phyloP scores from a whole-genome alignment of 92 coral and sea anemone species.

The Phenganax stokvisi region DNA sequence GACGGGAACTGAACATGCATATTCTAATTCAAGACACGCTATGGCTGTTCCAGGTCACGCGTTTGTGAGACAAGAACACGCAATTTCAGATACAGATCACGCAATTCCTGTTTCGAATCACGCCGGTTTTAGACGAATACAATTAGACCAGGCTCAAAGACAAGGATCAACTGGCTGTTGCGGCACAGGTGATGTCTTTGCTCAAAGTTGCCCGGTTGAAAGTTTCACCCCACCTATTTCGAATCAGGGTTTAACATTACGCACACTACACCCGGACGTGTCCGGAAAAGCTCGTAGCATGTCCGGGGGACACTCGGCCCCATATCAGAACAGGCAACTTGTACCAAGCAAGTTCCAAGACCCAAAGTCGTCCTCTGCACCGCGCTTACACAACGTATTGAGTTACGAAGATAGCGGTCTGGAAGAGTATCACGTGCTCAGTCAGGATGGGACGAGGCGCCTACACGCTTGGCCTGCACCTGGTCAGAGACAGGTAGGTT shows the following conservation, averaged over 20 bases:
- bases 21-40: too few relatives aligned
- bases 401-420: background rate
- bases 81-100: background rate
- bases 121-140: background rate
- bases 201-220: constrained; percentile 6
- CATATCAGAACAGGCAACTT: background rate
- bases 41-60: constrained; percentile 5
- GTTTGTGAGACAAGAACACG: background rate
- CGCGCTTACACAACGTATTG: background rate
- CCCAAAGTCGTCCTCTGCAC: background rate
- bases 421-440: background rate
- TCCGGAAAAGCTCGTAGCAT: background rate
- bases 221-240: background rate
- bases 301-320: background rate
- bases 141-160: background rate
- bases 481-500: constrained; percentile 12
- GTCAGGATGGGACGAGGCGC: constrained; percentile 1
- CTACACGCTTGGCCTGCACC: background rate
- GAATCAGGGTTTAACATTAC: background rate
- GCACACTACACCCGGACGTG: background rate
- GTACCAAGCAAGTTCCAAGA: background rate
- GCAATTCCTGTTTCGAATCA: background rate
- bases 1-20: background rate
- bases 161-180: background rate
- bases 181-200: background rate